Evolutionary conservation across 2,797 vertebrate species (phyloP).

Genomic region (Euthynnus affinis): DNA sequence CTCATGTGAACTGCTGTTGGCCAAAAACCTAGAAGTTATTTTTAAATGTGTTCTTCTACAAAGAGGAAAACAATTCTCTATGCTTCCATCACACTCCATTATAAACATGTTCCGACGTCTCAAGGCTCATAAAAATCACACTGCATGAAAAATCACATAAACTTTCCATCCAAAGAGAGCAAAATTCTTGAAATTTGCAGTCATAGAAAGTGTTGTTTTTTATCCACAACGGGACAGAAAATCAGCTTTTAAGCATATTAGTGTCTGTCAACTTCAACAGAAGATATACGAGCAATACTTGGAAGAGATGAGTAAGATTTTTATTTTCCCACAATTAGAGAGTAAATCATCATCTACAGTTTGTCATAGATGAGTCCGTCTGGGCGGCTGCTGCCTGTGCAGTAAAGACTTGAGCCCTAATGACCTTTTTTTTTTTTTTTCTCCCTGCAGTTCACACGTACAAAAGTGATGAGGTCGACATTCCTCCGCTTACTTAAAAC

Average conservation of each 20-base stretch:
- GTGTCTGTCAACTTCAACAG: background rate
- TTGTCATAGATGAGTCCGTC: slow-evolving; percentile 41
- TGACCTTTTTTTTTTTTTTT: slow-evolving; percentile 49
- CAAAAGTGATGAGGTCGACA: slow-evolving; percentile 1
- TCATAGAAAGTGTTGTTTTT: background rate
- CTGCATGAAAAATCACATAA: background rate
- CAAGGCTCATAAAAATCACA: background rate
- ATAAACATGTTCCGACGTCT: background rate
- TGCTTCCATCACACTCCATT: background rate
- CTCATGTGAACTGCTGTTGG: background rate
- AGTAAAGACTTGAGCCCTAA: slow-evolving; percentile 10
- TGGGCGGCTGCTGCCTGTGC: slow-evolving; percentile 12
- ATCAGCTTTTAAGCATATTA: background rate
- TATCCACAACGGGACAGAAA: background rate
- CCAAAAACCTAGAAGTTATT: background rate
- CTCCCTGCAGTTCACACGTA: background rate
- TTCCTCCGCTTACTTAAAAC: slow-evolving; percentile 1
- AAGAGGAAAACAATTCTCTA: background rate
- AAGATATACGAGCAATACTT: background rate
- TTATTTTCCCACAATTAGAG: background rate
- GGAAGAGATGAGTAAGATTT: slow-evolving; percentile 3
- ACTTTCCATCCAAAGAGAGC: background rate
- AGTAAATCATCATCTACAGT: slow-evolving; percentile 2
- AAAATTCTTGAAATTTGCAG: background rate
- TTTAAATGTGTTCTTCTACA: background rate